Conservation (phyloP, 2,888 invertebrate genomes). For the Liposcelis brunnea region DNA sequence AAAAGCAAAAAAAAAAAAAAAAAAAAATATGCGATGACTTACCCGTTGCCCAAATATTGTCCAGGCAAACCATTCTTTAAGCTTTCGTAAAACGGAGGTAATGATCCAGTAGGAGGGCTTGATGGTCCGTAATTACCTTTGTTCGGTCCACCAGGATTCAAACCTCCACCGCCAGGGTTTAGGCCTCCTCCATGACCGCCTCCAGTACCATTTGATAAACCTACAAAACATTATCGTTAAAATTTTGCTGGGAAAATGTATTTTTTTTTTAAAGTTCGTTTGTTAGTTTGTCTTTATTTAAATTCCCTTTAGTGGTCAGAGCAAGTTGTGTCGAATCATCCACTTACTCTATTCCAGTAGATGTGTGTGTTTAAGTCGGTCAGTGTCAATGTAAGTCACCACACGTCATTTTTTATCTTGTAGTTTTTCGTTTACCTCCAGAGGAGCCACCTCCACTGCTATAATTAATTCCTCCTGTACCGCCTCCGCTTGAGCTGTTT, state of each 20-base stretch:
- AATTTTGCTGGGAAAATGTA: too few relatives aligned
- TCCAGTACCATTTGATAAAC: constrained; percentile 37
- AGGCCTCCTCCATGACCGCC: constrained; percentile 46
- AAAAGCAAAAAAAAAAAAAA: too few relatives aligned
- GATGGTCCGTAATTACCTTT: constrained; percentile 74
- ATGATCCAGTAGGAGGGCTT: constrained; percentile 69
- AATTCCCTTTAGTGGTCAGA: too few relatives aligned
- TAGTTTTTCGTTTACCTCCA: constrained; percentile 13
- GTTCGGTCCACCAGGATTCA: constrained; percentile 39
- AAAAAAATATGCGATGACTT: too few relatives aligned
- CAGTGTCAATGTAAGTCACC: too few relatives aligned
- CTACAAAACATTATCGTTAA: neutral
- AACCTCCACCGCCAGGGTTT: constrained; percentile 35
- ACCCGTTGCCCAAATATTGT: constrained; percentile 7
- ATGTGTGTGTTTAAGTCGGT: too few relatives aligned
- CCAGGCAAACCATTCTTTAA: constrained; percentile 45
- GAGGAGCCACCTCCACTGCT: constrained; percentile 16
- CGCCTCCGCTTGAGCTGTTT: constrained; percentile 34
- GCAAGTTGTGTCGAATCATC: too few relatives aligned
- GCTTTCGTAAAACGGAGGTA: constrained; percentile 80
- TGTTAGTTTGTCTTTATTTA: too few relatives aligned
- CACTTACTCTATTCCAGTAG: too few relatives aligned
- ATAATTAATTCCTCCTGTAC: constrained; percentile 20
- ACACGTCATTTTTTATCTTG: too few relatives aligned
- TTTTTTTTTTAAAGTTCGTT: too few relatives aligned